A percentile compares a stretch with the other conserved stretches of the same genome.
Evolutionary conservation across 2,113 vertebrate genomes (phyloP).

Genomic region (Petaurus breviceps): DNA sequence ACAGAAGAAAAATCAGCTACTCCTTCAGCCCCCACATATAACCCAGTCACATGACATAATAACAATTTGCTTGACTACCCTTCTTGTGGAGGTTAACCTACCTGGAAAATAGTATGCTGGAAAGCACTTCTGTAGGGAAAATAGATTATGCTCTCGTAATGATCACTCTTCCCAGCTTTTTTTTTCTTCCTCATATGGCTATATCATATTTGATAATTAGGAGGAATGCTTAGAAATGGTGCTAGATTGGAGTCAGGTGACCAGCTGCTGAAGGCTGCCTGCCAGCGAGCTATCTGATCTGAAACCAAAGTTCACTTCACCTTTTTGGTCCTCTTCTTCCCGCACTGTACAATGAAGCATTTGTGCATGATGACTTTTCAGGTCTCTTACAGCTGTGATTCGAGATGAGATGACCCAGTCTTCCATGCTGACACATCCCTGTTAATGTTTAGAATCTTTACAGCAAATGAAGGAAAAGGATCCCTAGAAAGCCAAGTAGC

Average conservation of each 20-base stretch:
- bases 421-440: background rate
- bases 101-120: background rate
- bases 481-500: background rate
- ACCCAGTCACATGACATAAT: background rate
- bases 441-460: background rate
- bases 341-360: background rate
- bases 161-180: background rate
- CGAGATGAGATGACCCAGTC: background rate
- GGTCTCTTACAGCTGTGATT: background rate
- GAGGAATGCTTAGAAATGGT: background rate
- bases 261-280: background rate
- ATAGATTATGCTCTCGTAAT: background rate
- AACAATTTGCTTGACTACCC: background rate
- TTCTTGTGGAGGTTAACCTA: background rate
- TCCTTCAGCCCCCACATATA: background rate
- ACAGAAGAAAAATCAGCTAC: background rate
- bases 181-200: background rate
- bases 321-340: background rate
- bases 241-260: background rate
- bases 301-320: background rate
- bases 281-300: background rate
- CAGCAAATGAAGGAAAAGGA: background rate
- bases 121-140: background rate
- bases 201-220: background rate
- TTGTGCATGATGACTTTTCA: background rate